A percentile compares a stretch with the other conserved stretches of the same genome.
Conservation (phyloP, 2,797 vertebrate genomes). For the Phrynocephalus vlangalii region DNA sequence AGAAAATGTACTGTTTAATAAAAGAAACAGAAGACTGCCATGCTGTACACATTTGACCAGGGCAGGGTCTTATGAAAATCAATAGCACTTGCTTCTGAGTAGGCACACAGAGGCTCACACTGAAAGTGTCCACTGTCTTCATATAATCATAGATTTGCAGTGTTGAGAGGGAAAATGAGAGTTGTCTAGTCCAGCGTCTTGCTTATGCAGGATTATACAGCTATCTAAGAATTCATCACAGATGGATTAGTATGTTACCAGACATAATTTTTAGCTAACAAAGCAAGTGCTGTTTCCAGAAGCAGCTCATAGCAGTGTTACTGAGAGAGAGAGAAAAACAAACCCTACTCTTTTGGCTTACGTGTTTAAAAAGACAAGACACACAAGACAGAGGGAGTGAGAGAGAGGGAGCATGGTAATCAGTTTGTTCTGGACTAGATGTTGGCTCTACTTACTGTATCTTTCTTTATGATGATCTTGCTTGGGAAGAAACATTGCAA, state of each 20-base stretch:
- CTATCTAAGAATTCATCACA: too few species aligned
- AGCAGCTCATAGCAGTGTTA: background rate
- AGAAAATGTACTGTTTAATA: background rate
- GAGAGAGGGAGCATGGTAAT: background rate
- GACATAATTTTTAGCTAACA: background rate
- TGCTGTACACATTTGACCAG: background rate
- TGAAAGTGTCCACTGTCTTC: background rate
- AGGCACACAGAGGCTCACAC: background rate
- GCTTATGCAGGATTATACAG: too few species aligned
- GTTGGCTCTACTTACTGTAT: background rate
- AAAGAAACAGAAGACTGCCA: background rate
- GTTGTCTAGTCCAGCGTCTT: too few species aligned
- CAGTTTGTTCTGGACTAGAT: background rate
- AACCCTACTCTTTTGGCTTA: background rate
- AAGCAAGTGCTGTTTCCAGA: background rate
- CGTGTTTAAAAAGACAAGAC: background rate
- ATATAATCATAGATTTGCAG: background rate
- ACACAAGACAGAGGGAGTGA: background rate
- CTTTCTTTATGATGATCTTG: background rate
- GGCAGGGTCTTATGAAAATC: background rate
- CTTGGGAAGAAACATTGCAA: background rate
- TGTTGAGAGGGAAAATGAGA: too few species aligned
- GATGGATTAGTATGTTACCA: too few species aligned
- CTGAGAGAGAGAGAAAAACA: background rate
- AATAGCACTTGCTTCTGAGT: background rate